Base-by-base conservation (phyloP, 2,797 vertebrate species). In the Sebastes melanostomus region DNA sequence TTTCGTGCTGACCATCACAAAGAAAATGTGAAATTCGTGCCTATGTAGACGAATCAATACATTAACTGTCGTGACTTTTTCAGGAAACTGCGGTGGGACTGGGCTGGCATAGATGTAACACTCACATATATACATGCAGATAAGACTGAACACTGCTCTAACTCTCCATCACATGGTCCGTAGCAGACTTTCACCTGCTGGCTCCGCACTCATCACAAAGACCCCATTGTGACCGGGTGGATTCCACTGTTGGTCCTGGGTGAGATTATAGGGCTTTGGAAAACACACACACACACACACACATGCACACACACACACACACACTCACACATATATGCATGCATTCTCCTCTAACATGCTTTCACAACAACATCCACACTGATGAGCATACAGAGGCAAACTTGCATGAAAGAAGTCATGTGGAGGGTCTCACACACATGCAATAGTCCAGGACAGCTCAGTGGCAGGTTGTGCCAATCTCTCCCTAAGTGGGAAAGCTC, bases 201-300 rank as follows among this genome's bases (percentile, higher is more conserved):
- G 66, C 80, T 79, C 70, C 78, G 32, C 58, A 79, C 24, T 80
- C 69, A 36, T 77, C 62, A 92, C 89, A 88, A 86, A 86, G 86
- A 55, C 63, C 62, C 74, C 75, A 86, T 91, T 91, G 89, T 88
- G 66, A 80, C 5, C n/a, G 18, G 16, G 4, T n/a, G 69, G 75
- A 86, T 82, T 90, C 77, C 82, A 68, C 66, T 70, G 77, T 84
- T 75, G 77, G 77, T 72, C 74, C 72, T 42, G 63, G 66, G 74
- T 73, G 71, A 86, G 88, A 83, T 85, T 83, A 74, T 58, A 78
- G 27, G 58, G 61, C 68, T 78, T 76, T 73, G 52, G 12, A 42
- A 74, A 11, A 68, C 66, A 58, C 59, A 50, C 42, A 30, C 29
- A 36, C 46, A 34, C 22, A 38, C 38, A 32, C 16, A 30, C 38